Evolutionary conservation across 2,888 invertebrate species (phyloP).

Genomic region (Lysandra bellargus): DNA sequence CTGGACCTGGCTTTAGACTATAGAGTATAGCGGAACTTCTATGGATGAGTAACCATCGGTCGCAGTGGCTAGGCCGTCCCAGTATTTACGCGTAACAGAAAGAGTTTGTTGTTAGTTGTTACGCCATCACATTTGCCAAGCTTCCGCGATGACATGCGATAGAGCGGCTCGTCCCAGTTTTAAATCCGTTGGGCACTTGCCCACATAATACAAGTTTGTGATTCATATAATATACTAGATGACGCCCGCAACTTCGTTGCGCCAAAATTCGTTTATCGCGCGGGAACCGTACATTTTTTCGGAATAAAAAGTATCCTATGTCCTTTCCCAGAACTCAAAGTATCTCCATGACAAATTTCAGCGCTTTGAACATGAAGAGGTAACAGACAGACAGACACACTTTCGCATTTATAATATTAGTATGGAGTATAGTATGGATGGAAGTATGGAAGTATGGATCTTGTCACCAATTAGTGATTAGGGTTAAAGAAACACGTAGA

Average conservation of each 20-base stretch:
- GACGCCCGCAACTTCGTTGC: too few species aligned
- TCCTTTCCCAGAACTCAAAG: too few species aligned
- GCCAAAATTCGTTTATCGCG: too few species aligned
- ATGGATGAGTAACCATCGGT: not conserved
- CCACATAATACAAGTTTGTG: not conserved
- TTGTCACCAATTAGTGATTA: not conserved
- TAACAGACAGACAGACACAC: too few species aligned
- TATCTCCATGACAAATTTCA: too few species aligned
- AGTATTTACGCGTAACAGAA: constrained; percentile 15
- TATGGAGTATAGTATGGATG: too few species aligned
- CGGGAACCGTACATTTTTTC: too few species aligned
- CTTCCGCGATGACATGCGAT: constrained; percentile 1
- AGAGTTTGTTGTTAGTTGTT: not conserved
- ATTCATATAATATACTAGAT: not conserved
- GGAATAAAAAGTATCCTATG: too few species aligned
- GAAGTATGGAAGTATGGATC: not conserved
- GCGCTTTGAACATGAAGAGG: too few species aligned
- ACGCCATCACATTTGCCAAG: not conserved
- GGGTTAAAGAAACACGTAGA: not conserved
- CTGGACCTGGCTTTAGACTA: not conserved
- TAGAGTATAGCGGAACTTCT: not conserved
- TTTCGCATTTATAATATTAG: too few species aligned
- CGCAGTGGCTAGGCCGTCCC: not conserved
- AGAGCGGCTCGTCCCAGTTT: not conserved
- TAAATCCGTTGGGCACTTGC: not conserved